Evolutionary conservation across 2,888 invertebrate genomes (phyloP), one percentile per base, ranked within the genome.

Genomic region (Ceriagrion tenellum): DNA sequence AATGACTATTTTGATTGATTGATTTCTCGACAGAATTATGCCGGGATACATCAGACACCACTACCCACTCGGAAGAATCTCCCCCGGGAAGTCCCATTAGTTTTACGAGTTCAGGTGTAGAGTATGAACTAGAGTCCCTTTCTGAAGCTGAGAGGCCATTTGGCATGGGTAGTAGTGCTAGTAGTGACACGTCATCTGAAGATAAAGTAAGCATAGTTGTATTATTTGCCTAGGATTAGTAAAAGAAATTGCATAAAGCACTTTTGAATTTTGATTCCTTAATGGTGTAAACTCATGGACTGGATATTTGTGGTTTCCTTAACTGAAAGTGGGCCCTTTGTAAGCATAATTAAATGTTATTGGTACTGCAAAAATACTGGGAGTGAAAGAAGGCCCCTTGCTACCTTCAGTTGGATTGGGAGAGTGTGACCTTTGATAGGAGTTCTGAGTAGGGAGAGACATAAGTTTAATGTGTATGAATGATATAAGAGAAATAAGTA

Each of bases 61-160:
- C 47, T n/a, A 26, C 69, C 47, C 40, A 93, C 59, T 20, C 23
- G 13, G 63, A 88, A 18, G 93, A 63, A 47, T 93, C 16, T 16
- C 47, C 63, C 35, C 26, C 23, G n/a, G 35, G 47, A 47, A 81
- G 30, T n/a, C 26, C 26, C 69, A 23, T 69, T 26, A 69, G 26
- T 16, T 35, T 81, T 55, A 8, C 40, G n/a, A 47, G 55, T 40
- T 96, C 96, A 95, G 96, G 96, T 55, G 95, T 97, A 90, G 97
- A 97, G 96, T 97, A 97, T 96, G 97, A 97, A 96, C 97, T 98
- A 12, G 97, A 97, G 63, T 97, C 97, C 88, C 97, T 97, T 95
- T 96, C 97, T 12, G 98, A 97, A 90, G 97, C 97, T 95, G 96
- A 97, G 35, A 96, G 96, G 95, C 96, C 96, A 10, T 96, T 96